A percentile compares a stretch with the other conserved stretches of the same genome.
Conservation (phyloP, 2,888 invertebrate genomes). For the Amblyjoppa fuscipennis region DNA sequence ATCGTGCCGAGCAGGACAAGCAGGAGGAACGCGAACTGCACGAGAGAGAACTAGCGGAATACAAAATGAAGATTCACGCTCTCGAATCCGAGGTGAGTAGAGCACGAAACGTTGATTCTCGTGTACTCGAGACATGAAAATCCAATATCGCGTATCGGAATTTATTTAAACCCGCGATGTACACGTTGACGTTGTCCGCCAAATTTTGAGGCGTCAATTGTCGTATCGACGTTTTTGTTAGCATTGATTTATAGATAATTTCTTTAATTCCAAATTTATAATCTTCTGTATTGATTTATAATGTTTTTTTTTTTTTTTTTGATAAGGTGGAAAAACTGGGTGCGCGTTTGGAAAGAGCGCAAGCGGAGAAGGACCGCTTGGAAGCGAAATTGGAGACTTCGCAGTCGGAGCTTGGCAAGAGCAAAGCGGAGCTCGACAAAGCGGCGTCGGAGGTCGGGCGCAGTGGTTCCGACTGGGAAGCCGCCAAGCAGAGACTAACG, state of each 20-base stretch:
- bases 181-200: too few species aligned
- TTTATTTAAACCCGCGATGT: neutral
- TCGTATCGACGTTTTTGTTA: neutral
- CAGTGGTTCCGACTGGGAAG: slow-evolving; percentile 95
- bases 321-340: slow-evolving; percentile 92
- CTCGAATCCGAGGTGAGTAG: slow-evolving; percentile 91
- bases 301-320: slow-evolving; percentile 5
- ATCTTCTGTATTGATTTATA: neutral
- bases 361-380: slow-evolving; percentile 95
- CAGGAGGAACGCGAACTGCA: slow-evolving; percentile 97
- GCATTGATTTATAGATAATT: too few species aligned
- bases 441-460: slow-evolving; percentile 95
- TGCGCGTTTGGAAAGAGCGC: slow-evolving; percentile 94
- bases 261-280: too few species aligned
- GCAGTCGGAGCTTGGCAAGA: slow-evolving; percentile 97
- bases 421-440: slow-evolving; percentile 97
- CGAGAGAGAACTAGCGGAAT: slow-evolving; percentile 97
- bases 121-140: neutral
- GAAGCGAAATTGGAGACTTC: slow-evolving; percentile 97
- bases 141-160: neutral
- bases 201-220: neutral
- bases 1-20: slow-evolving; percentile 97
- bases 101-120: neutral
- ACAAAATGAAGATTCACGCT: slow-evolving; percentile 96
- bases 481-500: slow-evolving; percentile 93